Conservation (phyloP, 1,140 invertebrate genomes). For the Lamellibrachia luymesi region DNA sequence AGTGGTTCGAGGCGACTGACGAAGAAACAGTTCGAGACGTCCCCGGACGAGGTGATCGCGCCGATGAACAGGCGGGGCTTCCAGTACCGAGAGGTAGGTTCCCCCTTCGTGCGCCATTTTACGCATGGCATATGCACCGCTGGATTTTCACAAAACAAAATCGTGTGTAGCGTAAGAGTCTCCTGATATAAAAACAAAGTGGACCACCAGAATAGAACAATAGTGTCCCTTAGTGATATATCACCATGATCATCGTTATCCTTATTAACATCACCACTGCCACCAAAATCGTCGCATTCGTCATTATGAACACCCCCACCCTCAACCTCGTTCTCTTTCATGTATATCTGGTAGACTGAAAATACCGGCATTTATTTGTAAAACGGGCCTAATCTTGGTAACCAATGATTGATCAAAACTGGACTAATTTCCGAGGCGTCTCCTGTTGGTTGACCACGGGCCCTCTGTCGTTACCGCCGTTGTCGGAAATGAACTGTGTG, state of each 20-base stretch:
- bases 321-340: too few relatives aligned
- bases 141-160: not conserved
- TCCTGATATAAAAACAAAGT: too few relatives aligned
- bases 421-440: not conserved
- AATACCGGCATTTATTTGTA: not conserved
- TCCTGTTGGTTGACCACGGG: not conserved
- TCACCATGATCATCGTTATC: not conserved
- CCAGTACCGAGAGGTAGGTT: not conserved
- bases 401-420: too few relatives aligned
- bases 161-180: too few relatives aligned
- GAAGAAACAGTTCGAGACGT: not conserved
- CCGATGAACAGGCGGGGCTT: not conserved
- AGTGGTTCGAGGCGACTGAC: not conserved
- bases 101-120: not conserved
- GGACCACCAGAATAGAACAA: too few relatives aligned
- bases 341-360: not conserved
- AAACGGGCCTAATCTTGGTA: too few relatives aligned
- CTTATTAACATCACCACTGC: not conserved
- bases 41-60: not conserved
- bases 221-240: too few relatives aligned
- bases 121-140: not conserved
- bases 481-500: not conserved
- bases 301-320: not conserved
- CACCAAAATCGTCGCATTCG: too few relatives aligned
- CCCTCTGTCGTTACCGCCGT: not conserved